These are phyloP conservation scores for Dexiosoma caninum DNA, from an alignment of 2,888 invertebrate genomes.

Conservation along the genomic window DNA sequence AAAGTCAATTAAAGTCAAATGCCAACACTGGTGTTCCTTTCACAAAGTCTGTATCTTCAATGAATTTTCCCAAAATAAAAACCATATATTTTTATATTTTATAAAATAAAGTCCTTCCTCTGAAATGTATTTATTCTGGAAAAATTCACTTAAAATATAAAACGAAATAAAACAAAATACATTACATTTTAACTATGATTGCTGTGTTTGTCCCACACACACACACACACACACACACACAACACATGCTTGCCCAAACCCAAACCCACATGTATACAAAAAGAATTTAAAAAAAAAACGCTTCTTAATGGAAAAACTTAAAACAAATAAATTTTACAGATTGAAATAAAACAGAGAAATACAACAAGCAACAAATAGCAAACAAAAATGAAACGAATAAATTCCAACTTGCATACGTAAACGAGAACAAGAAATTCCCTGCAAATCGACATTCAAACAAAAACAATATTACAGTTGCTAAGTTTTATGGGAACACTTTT, in stretches of 20 bases:
- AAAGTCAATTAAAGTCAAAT: slow-evolving; percentile 53
- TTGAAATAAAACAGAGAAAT: slow-evolving; percentile 8
- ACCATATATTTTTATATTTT: not conserved
- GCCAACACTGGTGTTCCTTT: slow-evolving; percentile 41
- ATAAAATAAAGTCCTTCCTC: not conserved
- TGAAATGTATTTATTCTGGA: not conserved
- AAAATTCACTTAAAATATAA: not conserved
- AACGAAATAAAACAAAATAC: slow-evolving; percentile 23
- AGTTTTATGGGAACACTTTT: slow-evolving; percentile 9
- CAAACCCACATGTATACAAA: no score
- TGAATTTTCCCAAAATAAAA: slow-evolving; percentile 2
- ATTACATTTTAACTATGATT: slow-evolving; percentile 36
- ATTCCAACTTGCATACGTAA: slow-evolving; percentile 1
- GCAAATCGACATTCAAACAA: not conserved
- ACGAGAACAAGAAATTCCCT: slow-evolving; percentile 22
- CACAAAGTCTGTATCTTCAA: slow-evolving; percentile 10
- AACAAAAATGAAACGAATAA: not conserved
- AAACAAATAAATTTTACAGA: slow-evolving; percentile 55
- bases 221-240: not conserved
- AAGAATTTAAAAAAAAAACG: not conserved
- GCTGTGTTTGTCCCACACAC: not conserved
- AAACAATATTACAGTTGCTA: not conserved
- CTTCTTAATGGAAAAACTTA: slow-evolving; percentile 54
- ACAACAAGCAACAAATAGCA: not conserved
- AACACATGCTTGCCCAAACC: not conserved